Base-by-base conservation (phyloP, 2,113 vertebrate genomes). In the Ictidomys tridecemlineatus region DNA sequence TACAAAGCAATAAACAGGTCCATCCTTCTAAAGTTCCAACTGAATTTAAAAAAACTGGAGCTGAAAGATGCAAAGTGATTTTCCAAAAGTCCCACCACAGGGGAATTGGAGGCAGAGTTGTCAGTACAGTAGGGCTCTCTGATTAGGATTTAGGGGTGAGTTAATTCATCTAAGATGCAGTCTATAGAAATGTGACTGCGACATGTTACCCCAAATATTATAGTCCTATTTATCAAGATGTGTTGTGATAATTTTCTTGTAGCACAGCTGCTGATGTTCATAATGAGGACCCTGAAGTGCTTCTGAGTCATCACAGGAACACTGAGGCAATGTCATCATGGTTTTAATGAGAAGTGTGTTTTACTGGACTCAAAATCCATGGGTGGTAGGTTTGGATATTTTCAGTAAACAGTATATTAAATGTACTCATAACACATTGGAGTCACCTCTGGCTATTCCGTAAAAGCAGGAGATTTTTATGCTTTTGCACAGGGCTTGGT, bases 21-120 rank as follows among this genome's bases (percentile, higher is more conserved):
- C 32, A 42, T 12, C n/a, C 95, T 95, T 96, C 95, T 72, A 96
- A 92, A 97, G 39, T 96, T 94, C 88, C 87, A 96, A 70, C 97
- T 95, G 86, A 96, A 97, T 98, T 97, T 97, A 94, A 61, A 58
- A 58, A 22, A 58, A 58, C 20, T 87, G 91, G 94, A 94, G 69
- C 73, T 61, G 10, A 77, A 82, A 96, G 95, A 95, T 79, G 53
- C 94, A 89, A 96, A 97, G 93, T 94, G 87, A 97, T 97, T 98
- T 98, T 95, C 93, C 0, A 0, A 0, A 96, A 88, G 93, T 93
- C 93, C 94, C 95, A 85, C 83, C 91, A 93, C 93, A 91, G 96
- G 89, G 95, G 94, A 91, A 74, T 32, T 70, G 42, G 30, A 73
- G 89, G 95, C 89, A 97, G 85, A 78, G 26, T 4, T 39, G 32